Percentiles rank a stretch among this genome's conserved stretches.
phyloP scores from a whole-genome alignment of 2,113 vertebrate species.

The Ursus arctos region DNA sequence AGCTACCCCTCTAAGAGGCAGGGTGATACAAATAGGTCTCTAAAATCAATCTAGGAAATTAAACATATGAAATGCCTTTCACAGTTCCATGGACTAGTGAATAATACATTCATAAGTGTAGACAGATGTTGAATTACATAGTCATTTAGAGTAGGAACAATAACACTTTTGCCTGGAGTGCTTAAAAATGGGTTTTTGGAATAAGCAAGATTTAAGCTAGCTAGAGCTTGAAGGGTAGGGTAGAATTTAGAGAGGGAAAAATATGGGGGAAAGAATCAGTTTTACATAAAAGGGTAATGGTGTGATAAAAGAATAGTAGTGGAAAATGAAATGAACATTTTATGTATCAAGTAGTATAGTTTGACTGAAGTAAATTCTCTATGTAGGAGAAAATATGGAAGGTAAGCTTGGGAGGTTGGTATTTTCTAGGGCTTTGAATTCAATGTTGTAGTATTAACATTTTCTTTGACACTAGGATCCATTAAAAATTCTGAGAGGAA shows the following conservation, averaged over 20 bases:
- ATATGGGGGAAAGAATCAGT: not conserved
- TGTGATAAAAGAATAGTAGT: slow-evolving; percentile 1
- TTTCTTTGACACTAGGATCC: not conserved
- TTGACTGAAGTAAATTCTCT: not conserved
- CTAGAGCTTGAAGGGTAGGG: slow-evolving; percentile 41
- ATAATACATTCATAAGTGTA: slow-evolving; percentile 41
- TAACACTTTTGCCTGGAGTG: slow-evolving; percentile 58
- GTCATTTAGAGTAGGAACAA: slow-evolving; percentile 50
- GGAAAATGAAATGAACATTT: not conserved
- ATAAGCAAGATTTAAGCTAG: slow-evolving; percentile 35
- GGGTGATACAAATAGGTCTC: not conserved
- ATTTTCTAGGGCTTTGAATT: not conserved
- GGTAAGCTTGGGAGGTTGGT: not conserved
- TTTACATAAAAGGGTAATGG: slow-evolving; percentile 57
- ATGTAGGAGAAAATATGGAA: not conserved
- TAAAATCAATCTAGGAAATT: slow-evolving; percentile 46
- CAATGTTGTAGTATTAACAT: not conserved
- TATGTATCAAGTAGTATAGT: not conserved
- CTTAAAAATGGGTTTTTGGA: slow-evolving; percentile 56
- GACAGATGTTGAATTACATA: slow-evolving; percentile 64
- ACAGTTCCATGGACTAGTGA: slow-evolving; percentile 33
- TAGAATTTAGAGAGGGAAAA: slow-evolving; percentile 1
- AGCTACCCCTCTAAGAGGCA: not conserved
- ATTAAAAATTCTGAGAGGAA: not conserved
- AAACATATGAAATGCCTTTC: slow-evolving; percentile 29